Base-by-base conservation (phyloP, 2,113 vertebrate species). In the Regulus satrapa region DNA sequence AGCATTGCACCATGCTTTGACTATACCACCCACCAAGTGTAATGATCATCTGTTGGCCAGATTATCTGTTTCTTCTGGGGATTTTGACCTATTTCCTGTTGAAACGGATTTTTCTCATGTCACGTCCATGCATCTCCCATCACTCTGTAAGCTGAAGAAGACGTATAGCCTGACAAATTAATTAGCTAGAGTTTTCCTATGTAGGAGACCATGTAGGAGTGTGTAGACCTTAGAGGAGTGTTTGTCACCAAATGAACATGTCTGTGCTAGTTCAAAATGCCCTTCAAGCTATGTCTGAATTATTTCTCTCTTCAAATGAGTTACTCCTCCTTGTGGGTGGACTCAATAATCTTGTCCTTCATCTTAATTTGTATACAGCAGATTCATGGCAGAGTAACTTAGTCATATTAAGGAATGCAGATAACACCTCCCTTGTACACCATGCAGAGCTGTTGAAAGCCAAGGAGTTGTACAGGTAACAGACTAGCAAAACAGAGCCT, bases 301-400 rank as follows among this genome's bases (percentile, higher is more conserved):
- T 95, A 80, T 62, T 93, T 90, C 45, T 80, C 79, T 88, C n/a
- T 77, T 95, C 59, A 83, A 80, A 94, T 69, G 78, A 95, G 78
- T 80, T 96, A 93, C 85, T 92, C 55, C 71, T 95, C 58, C 54
- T 88, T 0, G 88, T 96, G 93, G 93, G 95, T 80, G 95, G 90
- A 94, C 87, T 92, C 79, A 93, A 95, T 88, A 95, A 96, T 96
- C 93, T 80, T 71, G 81, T 88, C 79, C 82, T 96, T 91, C 94
- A 46, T 92, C 93, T 96, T 97, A 28, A 77, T 95, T 89, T 93
- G 91, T 92, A 49, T 95, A 87, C 32, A 26, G 32, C 48, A 83
- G 34, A 59, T 79, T 95, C 87, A 85, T 93, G 92, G 88, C 89
- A 83, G 85, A 86, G 71, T 66, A 90, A 79, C 75, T 92, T 88